Evolutionary conservation across 64 coral and sea anemone genomes (phyloP), one percentile per base, ranked within the genome.

Genomic region (Porites lutea): DNA sequence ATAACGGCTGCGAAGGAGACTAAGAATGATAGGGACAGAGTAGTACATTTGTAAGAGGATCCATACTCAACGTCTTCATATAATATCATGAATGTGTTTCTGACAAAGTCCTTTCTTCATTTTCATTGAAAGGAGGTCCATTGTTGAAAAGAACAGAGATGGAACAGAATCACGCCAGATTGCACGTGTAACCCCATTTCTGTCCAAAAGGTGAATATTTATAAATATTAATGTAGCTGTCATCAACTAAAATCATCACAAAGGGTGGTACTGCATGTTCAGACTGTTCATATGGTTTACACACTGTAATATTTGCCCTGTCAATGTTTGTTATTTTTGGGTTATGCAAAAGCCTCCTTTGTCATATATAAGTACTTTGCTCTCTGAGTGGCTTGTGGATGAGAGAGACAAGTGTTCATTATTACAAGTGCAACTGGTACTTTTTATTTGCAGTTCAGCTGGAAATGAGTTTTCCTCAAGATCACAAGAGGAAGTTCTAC

Each of bases 131-230:
- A 82, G 79, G 59, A 18, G 19, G 16, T 14, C 19, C 14, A 9
- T 13, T 48, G 58, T 14, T n/a, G 59, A 65, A 5, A 62, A 46
- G 21, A 58, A 23, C 8, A 37, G 55, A 6, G 62, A 84, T 4
- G 81, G 18, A 84, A 10, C 16, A 68, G 81, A 61, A 10, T 48
- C 8, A 13, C 44, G 81, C 16, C 79, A 82, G 55, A 65, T 82
- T 82, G 79, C 79, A 19, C 79, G 79, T 63, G 79, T 82, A 19
- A 65, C 79, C 64, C 79, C 79, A 48, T 82, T 82, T 82, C 14
- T 65, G 16, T 60, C 79, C 60, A 76, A 46, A 65, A 66, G 51
- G 75, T 78, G 52, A n/a, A 44, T n/a, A 7, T 5, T 76, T 3
- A 7, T 13, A 21, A 11, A 11, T 48, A 18, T 19, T 7, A n/a